Evolutionary conservation across 1,140 invertebrate species (phyloP).

Genomic region (Akabosia matsudoensis): DNA sequence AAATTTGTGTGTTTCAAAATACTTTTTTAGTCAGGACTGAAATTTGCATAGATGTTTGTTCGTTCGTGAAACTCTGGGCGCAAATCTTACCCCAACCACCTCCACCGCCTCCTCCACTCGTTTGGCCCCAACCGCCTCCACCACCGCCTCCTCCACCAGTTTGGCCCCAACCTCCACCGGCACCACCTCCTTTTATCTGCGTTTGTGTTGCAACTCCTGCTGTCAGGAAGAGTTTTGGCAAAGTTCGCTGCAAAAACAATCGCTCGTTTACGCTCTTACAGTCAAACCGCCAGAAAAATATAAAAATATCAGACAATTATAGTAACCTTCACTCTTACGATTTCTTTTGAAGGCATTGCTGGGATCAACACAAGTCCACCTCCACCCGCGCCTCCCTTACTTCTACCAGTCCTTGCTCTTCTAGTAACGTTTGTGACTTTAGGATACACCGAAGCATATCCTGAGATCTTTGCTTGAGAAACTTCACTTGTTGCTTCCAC

Average conservation of each 20-base stretch:
- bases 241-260: not conserved
- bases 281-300: too few species aligned
- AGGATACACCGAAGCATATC: not conserved
- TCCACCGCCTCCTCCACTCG: not conserved
- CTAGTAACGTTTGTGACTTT: not conserved
- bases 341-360: not conserved
- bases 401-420: not conserved
- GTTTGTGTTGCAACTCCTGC: slow-evolving; percentile 6
- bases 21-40: too few species aligned
- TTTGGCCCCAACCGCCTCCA: not conserved
- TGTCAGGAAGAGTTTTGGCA: not conserved
- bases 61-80: too few species aligned
- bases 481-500: not conserved
- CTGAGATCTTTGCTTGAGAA: not conserved
- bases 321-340: too few species aligned
- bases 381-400: too few species aligned
- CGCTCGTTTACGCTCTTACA: too few species aligned
- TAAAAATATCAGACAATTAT: too few species aligned
- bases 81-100: not conserved
- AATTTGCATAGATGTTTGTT: too few species aligned
- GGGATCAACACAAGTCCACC: too few species aligned
- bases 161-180: not conserved
- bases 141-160: not conserved
- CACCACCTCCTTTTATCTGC: not conserved
- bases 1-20: too few species aligned